Evolutionary conservation across 2,888 invertebrate genomes (phyloP), one percentile per base, ranked within the genome.

Genomic region (Xanthorhoe designata): DNA sequence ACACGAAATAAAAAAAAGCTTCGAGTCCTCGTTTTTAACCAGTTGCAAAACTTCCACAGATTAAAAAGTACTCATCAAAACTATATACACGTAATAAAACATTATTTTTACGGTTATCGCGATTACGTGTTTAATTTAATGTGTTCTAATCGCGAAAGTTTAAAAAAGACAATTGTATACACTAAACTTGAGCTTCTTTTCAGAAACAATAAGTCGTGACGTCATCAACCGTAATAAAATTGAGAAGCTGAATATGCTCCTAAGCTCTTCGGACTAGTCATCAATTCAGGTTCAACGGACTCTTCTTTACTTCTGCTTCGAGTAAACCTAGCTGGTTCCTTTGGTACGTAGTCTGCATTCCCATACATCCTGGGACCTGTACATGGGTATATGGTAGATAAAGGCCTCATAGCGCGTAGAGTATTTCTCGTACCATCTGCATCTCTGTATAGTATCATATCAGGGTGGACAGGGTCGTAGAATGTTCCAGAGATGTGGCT

Each of bases 401-500:
- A 64, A 1, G 93, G 93, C 62, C 89, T 85, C 92, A 93, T 92
- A 8, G 93, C 91, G 71, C 92, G 80, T 0, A 93, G 60, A 4
- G 91, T 89, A 5, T 90, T 88, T 73, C 85, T 89, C 24, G 77
- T 83, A 0, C 88, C 90, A 42, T 88, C 87, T 13, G 85, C 77
- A 68, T 92, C 91, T 77, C 88, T 89, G 57, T 92, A 93, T 0
- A 92, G 73, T 49, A 92, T 92, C 92, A 92, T 92, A 62, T 93
- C 93, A 52, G 93, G 93, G 75, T 93, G 92, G 0, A 86, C 78
- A 1, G 91, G 91, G 70, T 93, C 93, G 65, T 91, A 90, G 78
- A 92, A 93, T 0, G 89, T 89, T 73, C 92, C 93, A 72, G 92
- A 93, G 66, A 93, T 91, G 64, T 92, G 93, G 69, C 89, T 88